Evolutionary conservation across 2,797 vertebrate species (phyloP).

Genomic region (Triplophysa yarkandensis): DNA sequence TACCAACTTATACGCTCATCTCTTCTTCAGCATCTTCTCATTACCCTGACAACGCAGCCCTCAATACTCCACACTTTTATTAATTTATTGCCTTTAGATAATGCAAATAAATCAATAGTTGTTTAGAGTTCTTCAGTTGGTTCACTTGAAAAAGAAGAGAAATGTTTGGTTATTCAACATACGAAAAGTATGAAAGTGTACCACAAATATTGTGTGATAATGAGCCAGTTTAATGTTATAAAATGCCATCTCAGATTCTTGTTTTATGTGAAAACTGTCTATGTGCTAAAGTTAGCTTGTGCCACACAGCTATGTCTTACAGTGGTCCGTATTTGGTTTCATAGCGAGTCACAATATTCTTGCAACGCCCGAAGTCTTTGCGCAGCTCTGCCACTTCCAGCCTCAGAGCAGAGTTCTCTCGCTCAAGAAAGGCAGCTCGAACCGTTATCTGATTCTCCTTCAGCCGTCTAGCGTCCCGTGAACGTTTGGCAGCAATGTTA

Average conservation of each 20-base stretch:
- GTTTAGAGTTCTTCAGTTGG: slow-evolving; percentile 65
- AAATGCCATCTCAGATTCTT: neutral
- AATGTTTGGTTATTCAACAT: slow-evolving; percentile 57
- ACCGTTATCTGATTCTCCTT: slow-evolving; percentile 99
- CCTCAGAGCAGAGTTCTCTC: slow-evolving; percentile 88
- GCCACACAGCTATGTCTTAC: slow-evolving; percentile 75
- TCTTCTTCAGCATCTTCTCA: slow-evolving; percentile 54
- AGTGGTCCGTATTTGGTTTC: slow-evolving; percentile 86
- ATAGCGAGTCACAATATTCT: slow-evolving; percentile 84
- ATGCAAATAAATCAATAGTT: slow-evolving; percentile 58
- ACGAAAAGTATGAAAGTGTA: neutral
- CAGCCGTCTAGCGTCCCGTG: slow-evolving; percentile 89
- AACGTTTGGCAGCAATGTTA: slow-evolving; percentile 95
- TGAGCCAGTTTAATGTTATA: neutral
- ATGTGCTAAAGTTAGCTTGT: neutral
- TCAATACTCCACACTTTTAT: slow-evolving; percentile 45
- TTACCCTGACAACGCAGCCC: slow-evolving; percentile 14
- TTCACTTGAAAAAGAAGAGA: slow-evolving; percentile 73
- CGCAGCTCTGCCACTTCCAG: slow-evolving; percentile 91
- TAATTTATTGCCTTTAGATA: slow-evolving; percentile 53
- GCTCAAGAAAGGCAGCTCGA: slow-evolving; percentile 93
- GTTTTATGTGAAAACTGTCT: slow-evolving; percentile 36
- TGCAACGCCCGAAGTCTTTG: slow-evolving; percentile 87
- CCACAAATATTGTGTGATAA: neutral
- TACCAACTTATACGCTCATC: slow-evolving; percentile 17